Evolutionary conservation across 2,888 invertebrate species (phyloP).

Genomic region (Trissolcus brochymenae): DNA sequence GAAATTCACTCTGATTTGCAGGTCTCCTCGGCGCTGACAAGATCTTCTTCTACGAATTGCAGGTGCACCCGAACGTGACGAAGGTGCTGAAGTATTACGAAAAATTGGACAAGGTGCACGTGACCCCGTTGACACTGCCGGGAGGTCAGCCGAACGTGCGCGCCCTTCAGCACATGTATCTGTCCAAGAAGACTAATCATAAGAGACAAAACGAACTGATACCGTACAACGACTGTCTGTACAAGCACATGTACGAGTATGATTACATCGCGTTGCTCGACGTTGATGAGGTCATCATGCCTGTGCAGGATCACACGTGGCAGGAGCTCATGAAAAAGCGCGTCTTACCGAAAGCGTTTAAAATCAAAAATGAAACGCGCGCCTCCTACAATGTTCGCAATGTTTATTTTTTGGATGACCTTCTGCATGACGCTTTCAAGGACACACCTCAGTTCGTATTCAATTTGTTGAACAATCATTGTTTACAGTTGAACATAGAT

Average conservation of each 20-base stretch:
- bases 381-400: conserved; percentile 93
- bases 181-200: conserved; percentile 93
- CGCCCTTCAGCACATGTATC: conserved; percentile 91
- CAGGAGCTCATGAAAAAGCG: conserved; percentile 85
- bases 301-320: conserved; percentile 86
- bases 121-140: conserved; percentile 89
- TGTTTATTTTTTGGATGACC: conserved; percentile 93
- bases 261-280: conserved; percentile 93
- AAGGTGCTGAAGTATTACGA: conserved; percentile 85
- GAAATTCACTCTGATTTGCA: background rate
- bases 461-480: too few species aligned
- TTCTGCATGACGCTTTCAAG: conserved; percentile 87
- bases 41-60: conserved; percentile 90
- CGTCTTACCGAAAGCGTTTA: conserved; percentile 82
- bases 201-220: conserved; percentile 96
- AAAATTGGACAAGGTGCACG: conserved; percentile 82
- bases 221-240: conserved; percentile 97
- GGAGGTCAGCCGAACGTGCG: conserved; percentile 94
- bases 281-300: conserved; percentile 97
- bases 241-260: conserved; percentile 93
- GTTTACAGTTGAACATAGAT: too few species aligned
- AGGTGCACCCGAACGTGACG: conserved; percentile 94
- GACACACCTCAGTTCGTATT: conserved; percentile 82
- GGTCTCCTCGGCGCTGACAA: conserved; percentile 91
- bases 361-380: conserved; percentile 82